Base-by-base conservation (phyloP, 2,888 invertebrate genomes). In the Cepaea hortensis region DNA sequence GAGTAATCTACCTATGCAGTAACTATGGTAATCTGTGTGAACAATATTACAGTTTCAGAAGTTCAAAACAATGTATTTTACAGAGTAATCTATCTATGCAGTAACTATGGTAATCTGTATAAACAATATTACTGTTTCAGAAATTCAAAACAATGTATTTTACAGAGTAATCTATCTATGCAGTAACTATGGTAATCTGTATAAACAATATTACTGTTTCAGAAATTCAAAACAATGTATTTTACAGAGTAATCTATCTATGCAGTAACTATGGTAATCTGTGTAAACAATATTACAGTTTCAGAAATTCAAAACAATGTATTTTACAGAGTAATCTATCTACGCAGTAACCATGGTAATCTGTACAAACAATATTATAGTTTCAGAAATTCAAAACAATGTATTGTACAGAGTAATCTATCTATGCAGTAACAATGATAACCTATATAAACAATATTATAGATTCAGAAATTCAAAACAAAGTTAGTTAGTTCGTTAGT, bases 201-300 rank as follows among this genome's bases (percentile, higher is more conserved):
- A 9, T 48, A 20, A 65, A 46, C 9, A 81, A 2, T 35, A 35
- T 35, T 35, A 35, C 1, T 1, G 1, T 35, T 35, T 35, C 35
- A 35, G 35, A 35, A 35, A 35, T 35, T 35, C 35, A 35, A 1
- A 35, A 35, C 35, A 35, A 35, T 35, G 35, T 35, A 35, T 35
- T 35, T 1, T 35, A 35, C 35, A 35, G 35, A 87, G 73, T 84
- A 84, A 87, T 35, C 87, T 50, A 72, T 87, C 87, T 48, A 87
- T 84, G 73, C 87, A 87, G 81, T 87, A 87, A 48, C 87, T 87
- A 50, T 87, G 87, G 50, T 87, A 87, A 75, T 84, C 87, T 87
- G 84, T 11, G 18, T 48, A 4, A 65, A 46, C 9, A 81, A 11
- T 35, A 35, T 35, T 35, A 35, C 35, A 35, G 35, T 35, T 35